These are phyloP conservation scores for Alouatta palliata DNA, from an alignment of 2,113 vertebrate species.

Conservation along the genomic window DNA sequence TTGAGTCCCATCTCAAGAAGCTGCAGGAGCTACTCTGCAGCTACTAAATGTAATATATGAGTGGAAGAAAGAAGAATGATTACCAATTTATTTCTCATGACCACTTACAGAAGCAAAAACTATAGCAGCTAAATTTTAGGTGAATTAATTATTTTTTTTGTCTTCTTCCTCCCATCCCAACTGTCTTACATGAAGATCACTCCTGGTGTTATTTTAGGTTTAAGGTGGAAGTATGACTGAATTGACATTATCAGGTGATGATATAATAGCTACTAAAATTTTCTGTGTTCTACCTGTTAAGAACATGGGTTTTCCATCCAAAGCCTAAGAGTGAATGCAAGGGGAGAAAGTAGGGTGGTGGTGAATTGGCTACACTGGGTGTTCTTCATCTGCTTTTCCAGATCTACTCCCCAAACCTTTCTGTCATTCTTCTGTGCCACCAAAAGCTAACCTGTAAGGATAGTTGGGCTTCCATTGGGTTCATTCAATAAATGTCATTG, in stretches of 20 bases:
- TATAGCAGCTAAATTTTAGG: not conserved
- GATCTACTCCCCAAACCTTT: not conserved
- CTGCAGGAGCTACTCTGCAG: not conserved
- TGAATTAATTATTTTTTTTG: not conserved
- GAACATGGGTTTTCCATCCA: not conserved
- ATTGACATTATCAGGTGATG: not conserved
- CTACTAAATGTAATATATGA: not conserved
- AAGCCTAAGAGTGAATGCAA: not conserved
- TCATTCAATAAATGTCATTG: not conserved
- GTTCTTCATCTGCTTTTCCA: not conserved
- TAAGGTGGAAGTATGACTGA: not conserved
- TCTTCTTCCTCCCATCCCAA: not conserved
- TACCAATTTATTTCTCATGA: not conserved
- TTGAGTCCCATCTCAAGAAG: not conserved
- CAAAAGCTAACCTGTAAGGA: not conserved
- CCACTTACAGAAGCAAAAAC: not conserved
- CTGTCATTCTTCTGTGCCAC: not conserved
- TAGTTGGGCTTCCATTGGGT: not conserved
- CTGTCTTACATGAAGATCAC: not conserved
- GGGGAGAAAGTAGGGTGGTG: not conserved
- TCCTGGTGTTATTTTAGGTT: not conserved
- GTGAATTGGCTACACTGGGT: not conserved
- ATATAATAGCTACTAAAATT: not conserved
- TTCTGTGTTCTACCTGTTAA: not conserved
- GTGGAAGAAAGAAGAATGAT: not conserved